Evolutionary conservation across 1,140 invertebrate genomes (phyloP).

Genomic region (Cecropterus lyciades): DNA sequence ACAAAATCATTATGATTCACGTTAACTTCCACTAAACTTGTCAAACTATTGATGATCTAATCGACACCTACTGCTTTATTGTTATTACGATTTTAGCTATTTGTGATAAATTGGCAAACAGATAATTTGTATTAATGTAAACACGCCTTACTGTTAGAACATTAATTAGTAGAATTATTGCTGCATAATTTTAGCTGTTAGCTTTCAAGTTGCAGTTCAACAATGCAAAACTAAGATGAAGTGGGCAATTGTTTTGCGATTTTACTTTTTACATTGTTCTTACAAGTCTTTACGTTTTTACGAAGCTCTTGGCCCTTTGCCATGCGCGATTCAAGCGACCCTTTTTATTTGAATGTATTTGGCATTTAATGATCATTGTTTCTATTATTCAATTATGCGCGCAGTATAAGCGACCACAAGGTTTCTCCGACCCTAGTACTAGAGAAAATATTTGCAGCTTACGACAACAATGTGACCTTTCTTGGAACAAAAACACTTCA

Average conservation of each 20-base stretch:
- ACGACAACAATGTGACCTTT: conserved; percentile 2
- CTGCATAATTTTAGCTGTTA: conserved; percentile 25
- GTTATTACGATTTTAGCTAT: conserved; percentile 36
- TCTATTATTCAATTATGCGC: conserved; percentile 21
- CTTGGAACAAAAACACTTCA: background rate
- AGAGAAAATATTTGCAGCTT: conserved; percentile 22
- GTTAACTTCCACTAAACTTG: conserved; percentile 34
- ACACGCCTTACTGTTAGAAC: conserved; percentile 9
- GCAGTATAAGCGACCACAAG: background rate
- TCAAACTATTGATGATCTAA: conserved; percentile 55
- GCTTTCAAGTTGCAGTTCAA: conserved; percentile 19
- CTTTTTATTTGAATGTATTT: conserved; percentile 35
- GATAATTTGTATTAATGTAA: conserved; percentile 25
- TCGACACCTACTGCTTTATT: conserved; percentile 49
- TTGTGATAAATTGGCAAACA: conserved; percentile 16
- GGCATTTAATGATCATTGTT: conserved; percentile 33
- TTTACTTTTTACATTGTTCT: conserved; percentile 38
- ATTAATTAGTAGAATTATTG: conserved; percentile 12
- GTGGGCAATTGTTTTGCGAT: conserved; percentile 37
- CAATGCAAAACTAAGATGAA: conserved; percentile 36
- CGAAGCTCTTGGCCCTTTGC: conserved; percentile 38
- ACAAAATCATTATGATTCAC: conserved; percentile 38
- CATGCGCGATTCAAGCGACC: conserved; percentile 20
- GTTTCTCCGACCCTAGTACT: conserved; percentile 13
- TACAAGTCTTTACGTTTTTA: conserved; percentile 37